These are phyloP conservation scores for Chinchilla lanigera DNA, from an alignment of 2,113 vertebrate species.

Conservation along the genomic window DNA sequence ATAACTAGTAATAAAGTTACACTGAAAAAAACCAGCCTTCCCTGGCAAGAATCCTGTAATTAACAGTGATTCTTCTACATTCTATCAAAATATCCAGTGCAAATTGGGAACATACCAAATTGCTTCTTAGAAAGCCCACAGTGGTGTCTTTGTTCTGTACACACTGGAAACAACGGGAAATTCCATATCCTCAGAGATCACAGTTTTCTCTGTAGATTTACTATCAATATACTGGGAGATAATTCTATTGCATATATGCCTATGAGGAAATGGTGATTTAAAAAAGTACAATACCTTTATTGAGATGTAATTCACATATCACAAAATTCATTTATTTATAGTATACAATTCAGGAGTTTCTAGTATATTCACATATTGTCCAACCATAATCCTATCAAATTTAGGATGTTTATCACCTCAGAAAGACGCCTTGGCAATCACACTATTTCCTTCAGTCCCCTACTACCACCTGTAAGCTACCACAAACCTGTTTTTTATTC, in stretches of 20 bases:
- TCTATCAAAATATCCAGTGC: not conserved
- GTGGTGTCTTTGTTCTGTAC: not conserved
- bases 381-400: not conserved
- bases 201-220: not conserved
- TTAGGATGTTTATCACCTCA: not conserved
- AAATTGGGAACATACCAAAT: not conserved
- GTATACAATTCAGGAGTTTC: not conserved
- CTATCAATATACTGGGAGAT: not conserved
- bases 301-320: not conserved
- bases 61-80: not conserved
- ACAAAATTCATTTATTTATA: not conserved
- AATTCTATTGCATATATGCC: not conserved
- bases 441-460: not conserved
- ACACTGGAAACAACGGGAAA: not conserved
- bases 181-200: no score
- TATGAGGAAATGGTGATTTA: not conserved
- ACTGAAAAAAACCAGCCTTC: not conserved
- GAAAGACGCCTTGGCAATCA: not conserved
- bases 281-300: not conserved
- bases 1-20: not conserved
- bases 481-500: not conserved
- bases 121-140: not conserved
- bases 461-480: not conserved
- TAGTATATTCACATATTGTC: not conserved
- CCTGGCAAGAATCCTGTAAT: not conserved